These are phyloP conservation scores for Apogon talboti DNA, from an alignment of 2,797 vertebrate species.

Conservation along the genomic window DNA sequence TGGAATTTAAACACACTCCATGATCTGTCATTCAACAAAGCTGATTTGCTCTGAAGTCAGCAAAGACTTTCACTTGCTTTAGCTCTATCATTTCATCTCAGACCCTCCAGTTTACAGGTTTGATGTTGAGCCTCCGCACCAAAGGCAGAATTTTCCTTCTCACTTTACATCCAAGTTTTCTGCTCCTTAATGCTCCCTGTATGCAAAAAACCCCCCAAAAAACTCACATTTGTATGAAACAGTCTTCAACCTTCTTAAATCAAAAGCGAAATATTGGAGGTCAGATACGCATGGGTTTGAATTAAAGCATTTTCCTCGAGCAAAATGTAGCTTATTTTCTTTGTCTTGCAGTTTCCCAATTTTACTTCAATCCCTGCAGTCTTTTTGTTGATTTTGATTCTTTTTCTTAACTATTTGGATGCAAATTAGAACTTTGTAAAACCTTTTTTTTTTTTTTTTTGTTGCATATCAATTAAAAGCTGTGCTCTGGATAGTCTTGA, in stretches of 20 bases:
- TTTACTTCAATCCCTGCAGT: background rate
- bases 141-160: slow-evolving; percentile 11
- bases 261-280: background rate
- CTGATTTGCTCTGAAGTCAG: slow-evolving; percentile 31
- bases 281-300: slow-evolving; percentile 1
- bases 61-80: slow-evolving; percentile 32
- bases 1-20: slow-evolving; percentile 65
- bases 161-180: background rate
- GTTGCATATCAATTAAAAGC: too few species aligned
- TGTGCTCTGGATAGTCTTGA: too few species aligned
- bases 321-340: too few species aligned
- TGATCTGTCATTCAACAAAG: slow-evolving; percentile 43
- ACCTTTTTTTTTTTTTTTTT: too few species aligned
- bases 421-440: too few species aligned
- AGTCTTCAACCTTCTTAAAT: slow-evolving; percentile 2
- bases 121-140: slow-evolving; percentile 34
- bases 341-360: background rate
- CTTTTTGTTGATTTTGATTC: too few species aligned
- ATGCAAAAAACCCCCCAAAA: background rate
- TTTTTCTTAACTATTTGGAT: too few species aligned
- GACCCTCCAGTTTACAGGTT: slow-evolving; percentile 30
- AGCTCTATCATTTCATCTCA: slow-evolving; percentile 21
- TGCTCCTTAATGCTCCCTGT: slow-evolving; percentile 19
- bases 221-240: slow-evolving; percentile 13
- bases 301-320: too few species aligned